Evolutionary conservation across 2,888 invertebrate genomes (phyloP).

Genomic region (Drosophila paracracens): DNA sequence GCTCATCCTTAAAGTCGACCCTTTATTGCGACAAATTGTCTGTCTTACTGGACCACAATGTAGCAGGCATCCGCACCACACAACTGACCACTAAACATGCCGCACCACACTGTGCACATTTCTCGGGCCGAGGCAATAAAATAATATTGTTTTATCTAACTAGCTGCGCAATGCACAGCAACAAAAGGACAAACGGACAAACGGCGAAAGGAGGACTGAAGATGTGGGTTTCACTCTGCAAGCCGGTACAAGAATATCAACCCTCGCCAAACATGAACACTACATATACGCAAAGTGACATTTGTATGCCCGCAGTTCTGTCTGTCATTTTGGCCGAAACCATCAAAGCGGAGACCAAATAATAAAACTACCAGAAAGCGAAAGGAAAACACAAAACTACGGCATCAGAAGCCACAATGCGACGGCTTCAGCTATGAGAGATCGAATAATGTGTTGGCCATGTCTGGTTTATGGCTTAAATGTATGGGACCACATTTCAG

Average conservation of each 20-base stretch:
- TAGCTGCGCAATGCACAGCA: slow-evolving; percentile 51
- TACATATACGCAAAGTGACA: slow-evolving; percentile 39
- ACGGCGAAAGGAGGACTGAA: background rate
- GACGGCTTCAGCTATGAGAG: slow-evolving; percentile 23
- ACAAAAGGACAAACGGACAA: slow-evolving; percentile 26
- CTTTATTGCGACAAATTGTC: slow-evolving; percentile 45
- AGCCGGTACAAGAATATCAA: slow-evolving; percentile 7
- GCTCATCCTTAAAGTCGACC: slow-evolving; percentile 21
- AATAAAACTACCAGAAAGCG: slow-evolving; percentile 63
- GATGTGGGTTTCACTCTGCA: slow-evolving; percentile 1
- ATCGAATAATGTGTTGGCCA: slow-evolving; percentile 52
- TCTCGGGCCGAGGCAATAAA: slow-evolving; percentile 60
- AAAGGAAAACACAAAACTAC: slow-evolving; percentile 41
- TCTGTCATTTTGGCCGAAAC: slow-evolving; percentile 36
- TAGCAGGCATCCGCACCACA: slow-evolving; percentile 8
- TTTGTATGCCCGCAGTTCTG: slow-evolving; percentile 65
- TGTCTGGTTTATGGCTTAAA: slow-evolving; percentile 25
- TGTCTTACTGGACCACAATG: slow-evolving; percentile 30
- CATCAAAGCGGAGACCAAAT: slow-evolving; percentile 58
- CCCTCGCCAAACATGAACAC: slow-evolving; percentile 25
- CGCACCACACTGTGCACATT: slow-evolving; percentile 14
- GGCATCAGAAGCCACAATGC: slow-evolving; percentile 42
- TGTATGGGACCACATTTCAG: slow-evolving; percentile 12
- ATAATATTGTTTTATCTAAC: slow-evolving; percentile 77
- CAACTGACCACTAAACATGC: slow-evolving; percentile 39